Conservation (phyloP, 2,797 vertebrate genomes). For the Graptemys geographica region DNA sequence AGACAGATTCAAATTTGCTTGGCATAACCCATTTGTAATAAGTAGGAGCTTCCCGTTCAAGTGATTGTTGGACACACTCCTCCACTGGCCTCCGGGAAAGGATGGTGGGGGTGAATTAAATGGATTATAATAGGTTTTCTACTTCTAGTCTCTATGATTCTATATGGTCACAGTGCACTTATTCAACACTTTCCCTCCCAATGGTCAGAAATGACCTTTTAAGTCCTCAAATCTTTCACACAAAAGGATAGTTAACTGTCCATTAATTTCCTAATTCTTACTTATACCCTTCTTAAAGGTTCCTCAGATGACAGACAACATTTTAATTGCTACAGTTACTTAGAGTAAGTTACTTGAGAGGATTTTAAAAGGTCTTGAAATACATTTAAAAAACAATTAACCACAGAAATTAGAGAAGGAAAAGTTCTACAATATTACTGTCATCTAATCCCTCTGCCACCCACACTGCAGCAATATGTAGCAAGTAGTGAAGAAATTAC, state of each 20-base stretch:
- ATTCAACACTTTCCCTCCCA: neutral
- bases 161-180: neutral
- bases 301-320: neutral
- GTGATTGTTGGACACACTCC: neutral
- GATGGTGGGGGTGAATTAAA: neutral
- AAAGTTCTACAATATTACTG: neutral
- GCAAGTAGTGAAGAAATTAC: conserved; percentile 3
- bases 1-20: neutral
- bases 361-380: neutral
- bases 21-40: neutral
- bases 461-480: neutral
- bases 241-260: neutral
- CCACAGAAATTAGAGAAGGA: neutral
- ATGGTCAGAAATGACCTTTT: neutral
- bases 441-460: neutral
- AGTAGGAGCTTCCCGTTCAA: neutral
- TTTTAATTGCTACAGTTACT: neutral
- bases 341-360: neutral
- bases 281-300: neutral
- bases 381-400: neutral
- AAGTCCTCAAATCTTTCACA: neutral
- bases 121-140: neutral
- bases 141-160: neutral
- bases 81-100: neutral
- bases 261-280: neutral